Evolutionary conservation across 2,113 vertebrate species (phyloP).

Genomic region (Drymodes brunneopygia): DNA sequence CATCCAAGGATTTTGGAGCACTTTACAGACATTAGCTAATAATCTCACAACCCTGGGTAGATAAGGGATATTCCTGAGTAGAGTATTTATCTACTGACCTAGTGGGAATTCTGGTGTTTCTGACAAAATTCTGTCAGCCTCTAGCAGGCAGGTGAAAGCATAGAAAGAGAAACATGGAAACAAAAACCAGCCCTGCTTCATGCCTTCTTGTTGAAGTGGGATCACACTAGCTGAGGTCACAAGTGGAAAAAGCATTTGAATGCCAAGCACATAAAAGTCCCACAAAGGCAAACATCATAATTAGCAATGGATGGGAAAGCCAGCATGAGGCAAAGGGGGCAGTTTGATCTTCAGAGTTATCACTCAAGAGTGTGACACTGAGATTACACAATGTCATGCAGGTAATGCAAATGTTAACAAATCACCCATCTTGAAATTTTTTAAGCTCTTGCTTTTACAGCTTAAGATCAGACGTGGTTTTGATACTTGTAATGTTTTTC

Average conservation of each 20-base stretch:
- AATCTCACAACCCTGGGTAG: not conserved
- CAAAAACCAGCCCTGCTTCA: not conserved
- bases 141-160: conserved; percentile 9
- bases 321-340: conserved; percentile 46
- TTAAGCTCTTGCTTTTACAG: conserved; percentile 24
- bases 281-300: conserved; percentile 68
- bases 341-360: conserved; percentile 60
- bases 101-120: conserved; percentile 1
- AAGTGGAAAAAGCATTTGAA: conserved; percentile 74
- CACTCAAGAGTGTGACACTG: conserved; percentile 40
- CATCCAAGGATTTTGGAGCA: not conserved
- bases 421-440: conserved; percentile 51
- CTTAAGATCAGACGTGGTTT: not conserved
- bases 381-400: conserved; percentile 54
- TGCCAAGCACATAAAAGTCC: conserved; percentile 47
- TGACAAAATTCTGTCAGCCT: not conserved
- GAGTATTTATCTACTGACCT: not conserved
- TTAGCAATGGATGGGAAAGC: conserved; percentile 68
- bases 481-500: conserved; percentile 51
- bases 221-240: conserved; percentile 53
- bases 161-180: not conserved
- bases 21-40: not conserved
- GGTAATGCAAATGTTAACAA: conserved; percentile 64
- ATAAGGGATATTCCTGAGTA: not conserved
- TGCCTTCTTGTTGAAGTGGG: conserved; percentile 19